Conservation (phyloP, 2,797 vertebrate genomes). For the Enteromius argenteus region DNA sequence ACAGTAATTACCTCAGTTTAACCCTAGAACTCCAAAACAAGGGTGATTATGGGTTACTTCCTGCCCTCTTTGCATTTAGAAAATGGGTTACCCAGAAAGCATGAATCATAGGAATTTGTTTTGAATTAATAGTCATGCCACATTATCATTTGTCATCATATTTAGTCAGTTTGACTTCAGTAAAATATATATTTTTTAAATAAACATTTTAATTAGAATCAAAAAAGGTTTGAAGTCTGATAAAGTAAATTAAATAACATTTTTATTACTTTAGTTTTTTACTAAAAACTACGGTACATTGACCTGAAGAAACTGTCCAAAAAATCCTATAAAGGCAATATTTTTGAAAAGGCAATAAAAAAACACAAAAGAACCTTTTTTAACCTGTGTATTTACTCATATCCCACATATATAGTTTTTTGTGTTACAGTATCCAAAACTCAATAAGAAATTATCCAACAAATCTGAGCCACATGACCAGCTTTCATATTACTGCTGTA, state of each 20-base stretch:
- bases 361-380: neutral
- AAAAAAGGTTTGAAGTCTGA: neutral
- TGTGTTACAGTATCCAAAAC: neutral
- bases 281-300: too few species aligned
- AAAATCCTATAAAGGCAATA: neutral
- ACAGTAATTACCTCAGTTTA: neutral
- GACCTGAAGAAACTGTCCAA: neutral
- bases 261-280: neutral
- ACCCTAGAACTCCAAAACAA: slow-evolving; percentile 12
- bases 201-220: neutral
- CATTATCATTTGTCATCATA: neutral
- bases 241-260: neutral
- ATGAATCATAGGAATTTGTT: slow-evolving; percentile 5
- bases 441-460: neutral
- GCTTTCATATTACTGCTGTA: slow-evolving; percentile 16
- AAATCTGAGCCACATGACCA: slow-evolving; percentile 15
- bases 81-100: neutral
- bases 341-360: neutral
- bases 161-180: neutral
- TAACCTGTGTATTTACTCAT: neutral
- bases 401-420: neutral
- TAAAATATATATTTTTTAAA: neutral
- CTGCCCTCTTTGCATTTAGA: neutral
- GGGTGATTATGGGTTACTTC: neutral
- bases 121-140: neutral